phyloP scores from a whole-genome alignment of 1,140 invertebrate species.

The Popillia japonica region DNA sequence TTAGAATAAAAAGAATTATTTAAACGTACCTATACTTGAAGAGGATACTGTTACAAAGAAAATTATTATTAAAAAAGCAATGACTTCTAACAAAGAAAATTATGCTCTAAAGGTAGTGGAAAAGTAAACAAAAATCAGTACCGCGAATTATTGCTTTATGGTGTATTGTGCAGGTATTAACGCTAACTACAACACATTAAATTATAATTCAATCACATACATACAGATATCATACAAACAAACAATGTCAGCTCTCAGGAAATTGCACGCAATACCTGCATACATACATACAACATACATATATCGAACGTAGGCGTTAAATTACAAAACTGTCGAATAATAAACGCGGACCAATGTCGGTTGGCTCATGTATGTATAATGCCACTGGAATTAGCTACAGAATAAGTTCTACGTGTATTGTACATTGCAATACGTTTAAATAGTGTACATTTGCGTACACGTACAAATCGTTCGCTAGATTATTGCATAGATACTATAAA shows the following conservation, averaged over 20 bases:
- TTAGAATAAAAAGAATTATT: no score
- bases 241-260: neutral
- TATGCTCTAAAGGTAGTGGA: no score
- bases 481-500: neutral
- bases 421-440: neutral
- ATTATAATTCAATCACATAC: neutral
- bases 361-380: neutral
- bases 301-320: neutral
- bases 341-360: neutral
- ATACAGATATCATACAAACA: neutral
- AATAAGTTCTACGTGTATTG: neutral
- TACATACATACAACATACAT: no score
- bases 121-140: no score
- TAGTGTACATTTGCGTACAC: neutral
- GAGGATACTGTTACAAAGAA: no score
- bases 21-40: no score
- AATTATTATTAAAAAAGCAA: neutral
- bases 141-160: no score
- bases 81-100: no score
- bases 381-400: neutral
- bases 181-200: neutral
- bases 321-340: neutral
- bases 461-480: neutral
- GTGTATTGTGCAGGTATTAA: no score
- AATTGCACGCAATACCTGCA: constrained; percentile 4